Percentiles rank a stretch among this genome's conserved stretches.
phyloP scores from a whole-genome alignment of 2,797 vertebrate genomes.

The Prionace glauca region DNA sequence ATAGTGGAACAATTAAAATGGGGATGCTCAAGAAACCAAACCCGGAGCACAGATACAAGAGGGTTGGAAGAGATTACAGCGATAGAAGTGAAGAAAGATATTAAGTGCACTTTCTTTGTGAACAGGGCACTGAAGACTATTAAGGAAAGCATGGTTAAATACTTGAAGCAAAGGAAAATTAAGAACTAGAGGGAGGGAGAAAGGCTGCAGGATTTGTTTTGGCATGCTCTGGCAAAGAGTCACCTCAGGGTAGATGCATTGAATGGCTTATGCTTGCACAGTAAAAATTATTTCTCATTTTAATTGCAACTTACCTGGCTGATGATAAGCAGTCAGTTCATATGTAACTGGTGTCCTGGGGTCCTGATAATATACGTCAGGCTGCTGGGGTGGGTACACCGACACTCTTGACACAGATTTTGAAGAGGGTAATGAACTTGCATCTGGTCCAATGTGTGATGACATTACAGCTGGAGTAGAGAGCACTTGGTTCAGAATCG shows the following conservation, averaged over 20 bases:
- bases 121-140: too few relatives aligned
- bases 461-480: slow-evolving; percentile 65
- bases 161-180: not conserved
- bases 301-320: slow-evolving; percentile 64
- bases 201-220: not conserved
- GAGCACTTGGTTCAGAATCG: slow-evolving; percentile 70
- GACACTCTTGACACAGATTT: slow-evolving; percentile 73
- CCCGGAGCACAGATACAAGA: not conserved
- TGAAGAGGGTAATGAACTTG: slow-evolving; percentile 57
- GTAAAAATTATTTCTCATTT: not conserved
- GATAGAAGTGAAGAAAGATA: not conserved
- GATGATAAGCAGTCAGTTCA: slow-evolving; percentile 71
- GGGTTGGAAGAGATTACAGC: not conserved
- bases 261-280: not conserved
- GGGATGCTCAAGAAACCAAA: not conserved
- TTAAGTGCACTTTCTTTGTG: not conserved
- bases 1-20: not conserved
- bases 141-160: not conserved
- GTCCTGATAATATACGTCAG: slow-evolving; percentile 84
- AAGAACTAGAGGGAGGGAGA: not conserved
- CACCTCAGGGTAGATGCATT: not conserved
- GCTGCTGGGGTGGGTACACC: slow-evolving; percentile 67
- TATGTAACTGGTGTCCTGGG: slow-evolving; percentile 67
- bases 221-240: not conserved
- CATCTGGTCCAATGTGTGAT: slow-evolving; percentile 62